phyloP scores from a whole-genome alignment of 2,888 invertebrate species.

The Philhelius pedissequus region DNA sequence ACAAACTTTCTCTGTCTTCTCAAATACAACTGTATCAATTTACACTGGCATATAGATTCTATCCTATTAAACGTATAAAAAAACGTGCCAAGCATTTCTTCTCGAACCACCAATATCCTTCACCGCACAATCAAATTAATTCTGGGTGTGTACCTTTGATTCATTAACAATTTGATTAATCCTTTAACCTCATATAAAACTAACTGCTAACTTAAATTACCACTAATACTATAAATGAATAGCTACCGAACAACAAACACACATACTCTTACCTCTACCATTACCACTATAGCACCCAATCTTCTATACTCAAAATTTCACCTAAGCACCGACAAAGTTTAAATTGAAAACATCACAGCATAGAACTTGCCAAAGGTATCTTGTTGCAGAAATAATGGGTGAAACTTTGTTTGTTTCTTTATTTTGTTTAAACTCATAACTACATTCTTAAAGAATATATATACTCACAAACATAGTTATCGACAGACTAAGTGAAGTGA shows the following conservation, averaged over 20 bases:
- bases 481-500: not conserved
- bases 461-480: not conserved
- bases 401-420: conserved; percentile 25
- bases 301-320: conserved; percentile 53
- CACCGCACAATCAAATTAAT: conserved; percentile 17
- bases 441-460: conserved; percentile 3
- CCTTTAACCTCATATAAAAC: conserved; percentile 24
- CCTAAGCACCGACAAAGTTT: conserved; percentile 54
- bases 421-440: conserved; percentile 28
- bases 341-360: conserved; percentile 62
- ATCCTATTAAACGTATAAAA: not conserved
- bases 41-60: not conserved
- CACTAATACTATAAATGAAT: not conserved
- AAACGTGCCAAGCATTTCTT: not conserved
- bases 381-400: conserved; percentile 18
- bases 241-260: not conserved
- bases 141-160: conserved; percentile 20
- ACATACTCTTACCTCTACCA: not conserved
- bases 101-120: not conserved
- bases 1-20: not conserved
- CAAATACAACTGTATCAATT: not conserved
- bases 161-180: conserved; percentile 53
- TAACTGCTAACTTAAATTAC: conserved; percentile 19
- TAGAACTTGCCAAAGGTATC: conserved; percentile 22
- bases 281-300: no score